Base-by-base conservation (phyloP, 2,797 vertebrate species). In the Siniperca scherzeri region DNA sequence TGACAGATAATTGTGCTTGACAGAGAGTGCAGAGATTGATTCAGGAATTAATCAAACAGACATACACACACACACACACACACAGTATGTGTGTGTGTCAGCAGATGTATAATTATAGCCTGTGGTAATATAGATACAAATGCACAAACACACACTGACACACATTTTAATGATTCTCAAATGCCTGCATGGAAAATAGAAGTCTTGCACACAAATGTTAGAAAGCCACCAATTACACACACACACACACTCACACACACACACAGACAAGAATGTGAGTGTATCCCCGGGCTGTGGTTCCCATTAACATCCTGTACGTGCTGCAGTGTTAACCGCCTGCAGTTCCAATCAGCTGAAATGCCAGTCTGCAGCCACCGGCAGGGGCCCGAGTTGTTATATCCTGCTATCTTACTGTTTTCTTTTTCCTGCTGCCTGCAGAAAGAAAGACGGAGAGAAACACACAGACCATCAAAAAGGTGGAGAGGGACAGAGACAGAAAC, bases 291-390 rank as follows among this genome's bases (percentile, higher is more conserved):
- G 89, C 86, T 82, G 73, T 77, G 67, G 74, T 88, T 89, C 79
- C 66, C 72, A 91, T 91, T 92, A 87, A 82, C 83, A 86, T 80
- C 86, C 82, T 57, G 61, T 81, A 74, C 69, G 79, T 71, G 84
- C 77, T 25, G 74, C 76, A 60, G 74, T 33, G 78, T 70, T 78
- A 60, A 70, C 64, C 27, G 81, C 91, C 89, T 8, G 85, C 78
- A 48, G 91, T 83, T 85, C 70, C 89, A 92, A 89, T 91, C 89
- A 90, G 69, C 84, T 86, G 83, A 81, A 89, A 92, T 87, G 88
- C 79, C 86, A 90, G 75, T 84, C 56, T 78, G 78, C 74, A 27
- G 86, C 87, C 74, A 27, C 72, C 11, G 68, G 87, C 88, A 19
- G 66, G 22, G 70, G 74, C 62, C 68, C 0, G 50, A 46, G 27